Percentiles rank a stretch among this genome's conserved stretches.
phyloP scores from a whole-genome alignment of 2,888 invertebrate species.

The Portevinia maculata region DNA sequence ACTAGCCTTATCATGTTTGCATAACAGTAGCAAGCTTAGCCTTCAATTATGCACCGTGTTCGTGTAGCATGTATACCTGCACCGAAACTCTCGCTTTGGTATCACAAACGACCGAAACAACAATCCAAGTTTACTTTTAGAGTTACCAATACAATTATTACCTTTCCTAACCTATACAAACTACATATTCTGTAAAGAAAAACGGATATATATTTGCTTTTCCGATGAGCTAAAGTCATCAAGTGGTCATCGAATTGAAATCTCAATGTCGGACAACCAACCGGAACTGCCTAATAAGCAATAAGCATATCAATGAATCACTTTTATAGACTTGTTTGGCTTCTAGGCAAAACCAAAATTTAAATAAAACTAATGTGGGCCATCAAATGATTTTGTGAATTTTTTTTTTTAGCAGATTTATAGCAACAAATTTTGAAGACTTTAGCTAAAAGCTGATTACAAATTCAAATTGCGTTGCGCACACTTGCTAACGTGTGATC shows the following conservation, averaged over 20 bases:
- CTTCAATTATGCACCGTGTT: too few species aligned
- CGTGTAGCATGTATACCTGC: too few species aligned
- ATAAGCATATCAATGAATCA: slow-evolving; percentile 21
- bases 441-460: slow-evolving; percentile 37
- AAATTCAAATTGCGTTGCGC: slow-evolving; percentile 19
- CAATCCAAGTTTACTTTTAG: too few species aligned
- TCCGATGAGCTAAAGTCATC: not conserved
- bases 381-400: slow-evolving; percentile 24
- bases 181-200: too few species aligned
- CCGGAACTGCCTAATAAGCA: slow-evolving; percentile 6
- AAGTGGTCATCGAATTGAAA: not conserved
- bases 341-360: slow-evolving; percentile 23
- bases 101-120: too few species aligned
- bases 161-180: too few species aligned
- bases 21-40: too few species aligned
- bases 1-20: too few species aligned
- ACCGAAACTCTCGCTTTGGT: too few species aligned
- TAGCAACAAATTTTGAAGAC: slow-evolving; percentile 5
- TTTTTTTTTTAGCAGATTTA: slow-evolving; percentile 38
- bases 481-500: slow-evolving; percentile 18
- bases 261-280: not conserved
- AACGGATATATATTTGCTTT: too few species aligned
- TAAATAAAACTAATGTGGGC: slow-evolving; percentile 24
- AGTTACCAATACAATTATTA: too few species aligned
- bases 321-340: not conserved